Conservation (phyloP, 1,140 invertebrate genomes). For the Medauroidea extradentata region DNA sequence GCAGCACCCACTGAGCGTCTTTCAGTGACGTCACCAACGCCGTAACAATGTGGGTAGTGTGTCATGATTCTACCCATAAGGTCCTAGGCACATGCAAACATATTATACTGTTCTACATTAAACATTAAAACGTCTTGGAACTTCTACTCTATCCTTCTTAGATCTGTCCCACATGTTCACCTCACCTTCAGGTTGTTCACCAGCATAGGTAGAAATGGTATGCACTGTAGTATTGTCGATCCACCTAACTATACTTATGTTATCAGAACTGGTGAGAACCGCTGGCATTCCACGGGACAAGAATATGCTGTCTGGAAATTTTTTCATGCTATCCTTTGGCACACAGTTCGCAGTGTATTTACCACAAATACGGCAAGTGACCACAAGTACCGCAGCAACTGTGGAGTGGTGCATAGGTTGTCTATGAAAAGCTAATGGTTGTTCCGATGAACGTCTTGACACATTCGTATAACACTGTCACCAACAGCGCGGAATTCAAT, state of each 20-base stretch:
- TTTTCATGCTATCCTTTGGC: constrained; percentile 12
- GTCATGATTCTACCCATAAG: constrained; percentile 30
- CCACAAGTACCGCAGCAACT: constrained; percentile 2
- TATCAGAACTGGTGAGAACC: constrained; percentile 17
- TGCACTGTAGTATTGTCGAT: constrained; percentile 28
- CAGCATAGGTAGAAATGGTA: constrained; percentile 34
- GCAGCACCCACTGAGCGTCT: no score
- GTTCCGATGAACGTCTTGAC: constrained; percentile 16
- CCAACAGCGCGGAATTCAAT: constrained; percentile 30
- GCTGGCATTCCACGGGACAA: constrained; percentile 18
- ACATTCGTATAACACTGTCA: constrained; percentile 32
- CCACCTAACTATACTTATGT: constrained; percentile 31
- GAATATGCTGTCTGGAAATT: constrained; percentile 10
- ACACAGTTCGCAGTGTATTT: constrained; percentile 15
- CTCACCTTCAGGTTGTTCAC: constrained; percentile 26
- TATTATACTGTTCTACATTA: constrained; percentile 32
- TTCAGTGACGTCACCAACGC: no score
- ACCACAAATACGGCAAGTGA: constrained; percentile 12
- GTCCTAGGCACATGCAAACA: constrained; percentile 37
- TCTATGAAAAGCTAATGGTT: constrained; percentile 41
- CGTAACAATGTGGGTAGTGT: constrained; percentile 31
- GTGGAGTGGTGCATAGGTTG: constrained; percentile 33
- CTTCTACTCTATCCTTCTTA: constrained; percentile 20
- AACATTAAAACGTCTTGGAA: constrained; percentile 26
- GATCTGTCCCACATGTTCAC: constrained; percentile 19